Percentiles rank a stretch among this genome's conserved stretches.
These are phyloP conservation scores for Cavia porcellus DNA, from an alignment of 2,113 vertebrate genomes.

Conservation along the genomic window DNA sequence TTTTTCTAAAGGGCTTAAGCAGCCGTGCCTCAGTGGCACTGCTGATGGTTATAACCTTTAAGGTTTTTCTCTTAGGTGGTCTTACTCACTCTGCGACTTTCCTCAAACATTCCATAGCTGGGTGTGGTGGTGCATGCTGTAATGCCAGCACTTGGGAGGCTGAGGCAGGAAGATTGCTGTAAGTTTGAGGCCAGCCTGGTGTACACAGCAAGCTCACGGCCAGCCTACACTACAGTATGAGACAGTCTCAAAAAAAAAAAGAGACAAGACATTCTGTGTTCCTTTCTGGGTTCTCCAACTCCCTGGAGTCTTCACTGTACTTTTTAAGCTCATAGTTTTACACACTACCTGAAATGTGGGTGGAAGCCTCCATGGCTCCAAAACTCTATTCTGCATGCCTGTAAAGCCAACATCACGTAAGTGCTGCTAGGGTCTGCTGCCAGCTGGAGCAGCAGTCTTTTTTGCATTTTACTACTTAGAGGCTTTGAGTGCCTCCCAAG, in stretches of 20 bases:
- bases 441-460: neutral
- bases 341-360: neutral
- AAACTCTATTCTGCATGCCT: neutral
- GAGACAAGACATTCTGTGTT: neutral
- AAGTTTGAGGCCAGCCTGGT: neutral
- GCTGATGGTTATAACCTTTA: neutral
- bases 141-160: neutral
- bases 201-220: too few species aligned
- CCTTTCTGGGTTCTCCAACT: neutral
- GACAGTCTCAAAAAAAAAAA: neutral
- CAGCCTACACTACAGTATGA: neutral
- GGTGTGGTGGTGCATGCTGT: neutral
- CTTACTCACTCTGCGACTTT: neutral
- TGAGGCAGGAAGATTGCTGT: neutral
- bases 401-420: neutral
- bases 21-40: neutral
- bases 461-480: neutral
- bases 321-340: neutral
- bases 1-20: neutral
- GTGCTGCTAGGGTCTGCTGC: neutral
- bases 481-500: neutral
- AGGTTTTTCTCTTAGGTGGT: neutral
- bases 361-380: neutral
- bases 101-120: neutral
- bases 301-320: neutral